Percentiles rank a stretch among this genome's conserved stretches.
These are phyloP conservation scores for Atta colombica DNA, from an alignment of 1,140 invertebrate genomes.

Conservation along the genomic window DNA sequence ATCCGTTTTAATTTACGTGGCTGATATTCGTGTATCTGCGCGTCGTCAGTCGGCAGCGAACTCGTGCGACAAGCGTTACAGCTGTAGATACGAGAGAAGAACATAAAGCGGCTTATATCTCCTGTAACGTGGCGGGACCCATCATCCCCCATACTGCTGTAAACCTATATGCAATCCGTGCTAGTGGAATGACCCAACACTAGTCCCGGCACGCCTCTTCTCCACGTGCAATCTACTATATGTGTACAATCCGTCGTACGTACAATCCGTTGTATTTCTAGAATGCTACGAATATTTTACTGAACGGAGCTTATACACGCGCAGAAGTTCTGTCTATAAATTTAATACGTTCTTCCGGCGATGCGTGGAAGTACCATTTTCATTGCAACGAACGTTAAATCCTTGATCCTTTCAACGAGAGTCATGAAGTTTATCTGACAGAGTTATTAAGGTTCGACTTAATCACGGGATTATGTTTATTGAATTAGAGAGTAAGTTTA, in stretches of 20 bases:
- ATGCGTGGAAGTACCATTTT: slow-evolving; percentile 1
- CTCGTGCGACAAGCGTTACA: slow-evolving; percentile 54
- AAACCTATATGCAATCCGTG: slow-evolving; percentile 61
- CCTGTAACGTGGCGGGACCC: slow-evolving; percentile 36
- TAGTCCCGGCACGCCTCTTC: slow-evolving; percentile 32
- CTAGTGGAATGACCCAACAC: slow-evolving; percentile 63
- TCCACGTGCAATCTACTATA: not conserved
- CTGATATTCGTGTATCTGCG: not conserved
- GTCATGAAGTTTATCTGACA: not conserved
- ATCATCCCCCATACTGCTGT: slow-evolving; percentile 32
- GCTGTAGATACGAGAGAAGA: slow-evolving; percentile 47
- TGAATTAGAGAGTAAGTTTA: not conserved
- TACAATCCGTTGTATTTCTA: not conserved
- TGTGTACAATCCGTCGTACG: not conserved
- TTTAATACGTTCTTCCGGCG: slow-evolving; percentile 17
- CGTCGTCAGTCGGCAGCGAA: slow-evolving; percentile 29
- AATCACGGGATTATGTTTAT: slow-evolving; percentile 8
- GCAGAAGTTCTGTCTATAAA: not conserved
- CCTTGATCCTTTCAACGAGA: not conserved
- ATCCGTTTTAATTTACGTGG: slow-evolving; percentile 47
- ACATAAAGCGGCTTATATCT: slow-evolving; percentile 43
- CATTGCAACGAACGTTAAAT: not conserved
- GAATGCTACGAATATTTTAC: slow-evolving; percentile 18
- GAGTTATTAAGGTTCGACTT: not conserved
- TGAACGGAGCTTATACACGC: slow-evolving; percentile 2